A percentile compares a stretch with the other conserved stretches of the same genome.
phyloP scores from a whole-genome alignment of 92 coral and sea anemone genomes.

The Palythoa grandiflora region DNA sequence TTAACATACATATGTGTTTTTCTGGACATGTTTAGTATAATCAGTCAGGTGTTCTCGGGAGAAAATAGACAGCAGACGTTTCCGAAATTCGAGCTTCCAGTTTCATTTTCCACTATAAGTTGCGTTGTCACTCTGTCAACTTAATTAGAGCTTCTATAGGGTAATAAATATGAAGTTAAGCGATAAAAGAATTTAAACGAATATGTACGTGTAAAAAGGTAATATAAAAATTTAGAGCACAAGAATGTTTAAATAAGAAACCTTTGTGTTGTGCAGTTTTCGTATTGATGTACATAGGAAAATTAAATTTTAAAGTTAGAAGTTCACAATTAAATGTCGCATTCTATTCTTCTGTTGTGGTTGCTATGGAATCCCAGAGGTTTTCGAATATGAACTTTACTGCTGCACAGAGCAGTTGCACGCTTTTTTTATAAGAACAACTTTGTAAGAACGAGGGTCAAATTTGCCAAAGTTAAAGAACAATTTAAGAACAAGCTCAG shows the following conservation, averaged over 20 bases:
- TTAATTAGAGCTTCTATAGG: not conserved
- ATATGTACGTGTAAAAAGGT: slow-evolving; percentile 10
- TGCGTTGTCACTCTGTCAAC: not conserved
- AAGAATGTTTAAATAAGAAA: slow-evolving; percentile 22
- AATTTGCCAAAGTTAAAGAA: too few relatives aligned
- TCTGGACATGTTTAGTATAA: not conserved
- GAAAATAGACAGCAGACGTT: not conserved
- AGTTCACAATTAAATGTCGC: not conserved
- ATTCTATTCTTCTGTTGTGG: not conserved
- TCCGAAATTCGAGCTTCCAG: not conserved
- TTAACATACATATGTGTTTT: not conserved
- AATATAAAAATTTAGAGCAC: slow-evolving; percentile 6
- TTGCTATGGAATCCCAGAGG: not conserved
- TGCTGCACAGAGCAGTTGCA: too few relatives aligned
- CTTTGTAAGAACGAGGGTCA: too few relatives aligned
- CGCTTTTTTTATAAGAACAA: too few relatives aligned
- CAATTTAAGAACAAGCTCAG: too few relatives aligned
- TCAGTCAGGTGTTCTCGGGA: not conserved
- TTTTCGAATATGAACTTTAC: too few relatives aligned
- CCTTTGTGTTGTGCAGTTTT: slow-evolving; percentile 28
- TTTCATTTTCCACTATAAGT: not conserved
- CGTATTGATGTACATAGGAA: slow-evolving; percentile 22
- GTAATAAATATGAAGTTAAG: not conserved
- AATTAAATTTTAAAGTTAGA: slow-evolving; percentile 24
- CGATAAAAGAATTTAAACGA: not conserved